Evolutionary conservation across 2,113 vertebrate genomes (phyloP), one percentile per base, ranked within the genome.

Genomic region (Acanthochromis polyacanthus): DNA sequence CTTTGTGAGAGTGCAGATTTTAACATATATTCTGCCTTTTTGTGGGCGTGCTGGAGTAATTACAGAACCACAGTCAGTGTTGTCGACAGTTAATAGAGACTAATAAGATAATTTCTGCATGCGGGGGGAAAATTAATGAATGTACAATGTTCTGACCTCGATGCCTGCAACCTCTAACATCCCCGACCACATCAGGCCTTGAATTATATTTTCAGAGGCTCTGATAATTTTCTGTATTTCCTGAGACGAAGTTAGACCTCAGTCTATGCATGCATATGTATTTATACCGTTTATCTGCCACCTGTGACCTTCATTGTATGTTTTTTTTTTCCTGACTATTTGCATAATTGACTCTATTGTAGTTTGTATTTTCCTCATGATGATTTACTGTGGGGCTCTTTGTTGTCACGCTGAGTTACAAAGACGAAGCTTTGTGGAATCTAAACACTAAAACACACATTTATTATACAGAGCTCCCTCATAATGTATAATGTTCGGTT

Each of bases 31-130:
- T 30, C 63, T 78, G 71, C 74, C 63, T 73, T 78, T 19, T 57
- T 55, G 59, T 40, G 4, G 43, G 19, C 9, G 71, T 32, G 46
- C 25, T 19, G 23, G 56, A 76, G 53, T 82, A 83, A 87, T 89
- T 82, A 78, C 68, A 72, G 52, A n/a, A 23, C 60, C 5, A 14
- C 2, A 1, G 46, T n/a, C 59, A 4, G 60, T 78, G 83, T 85
- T 82, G 63, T 87, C 61, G 57, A 10, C 8, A 14, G 65, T 83
- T 87, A 89, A 87, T 84, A 48, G 69, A 82, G 81, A 89, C 88
- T 82, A 88, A 78, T 78, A 60, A 57, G 72, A 87, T 85, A 15
- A 87, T 86, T 80, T 78, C 74, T 78, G 66, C 20, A 64, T 43
- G 72, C 7, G 17, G 53, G 38, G 28, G 6, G 3, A 19, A 70